These are phyloP conservation scores for Crepidodera aurea DNA, from an alignment of 2,888 invertebrate genomes.

Conservation along the genomic window DNA sequence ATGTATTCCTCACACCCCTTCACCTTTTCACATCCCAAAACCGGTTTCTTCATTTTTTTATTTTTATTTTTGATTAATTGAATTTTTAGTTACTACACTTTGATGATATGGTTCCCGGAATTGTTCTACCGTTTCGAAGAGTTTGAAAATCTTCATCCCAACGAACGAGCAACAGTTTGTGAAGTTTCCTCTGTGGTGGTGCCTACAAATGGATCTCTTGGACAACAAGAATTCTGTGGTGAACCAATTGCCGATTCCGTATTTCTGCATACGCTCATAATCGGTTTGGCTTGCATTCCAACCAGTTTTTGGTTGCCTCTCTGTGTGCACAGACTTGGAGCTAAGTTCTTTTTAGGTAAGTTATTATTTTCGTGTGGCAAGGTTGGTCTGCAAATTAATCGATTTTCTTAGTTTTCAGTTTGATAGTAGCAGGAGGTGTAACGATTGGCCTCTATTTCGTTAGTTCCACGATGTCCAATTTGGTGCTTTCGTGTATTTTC, in stretches of 20 bases:
- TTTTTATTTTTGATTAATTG: no score
- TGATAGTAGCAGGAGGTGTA: conserved; percentile 75
- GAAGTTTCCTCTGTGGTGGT: conserved; percentile 75
- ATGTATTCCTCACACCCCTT: no score
- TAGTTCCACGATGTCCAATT: conserved; percentile 73
- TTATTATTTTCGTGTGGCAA: conserved; percentile 39
- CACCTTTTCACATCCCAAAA: no score
- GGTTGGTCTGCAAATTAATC: no score
- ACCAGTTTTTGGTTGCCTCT: conserved; percentile 81
- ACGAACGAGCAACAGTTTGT: conserved; percentile 76
- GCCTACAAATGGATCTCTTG: conserved; percentile 55
- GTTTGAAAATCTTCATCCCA: conserved; percentile 73
- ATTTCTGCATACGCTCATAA: conserved; percentile 79
- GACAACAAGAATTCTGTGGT: conserved; percentile 67
- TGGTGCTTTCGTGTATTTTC: conserved; percentile 79
- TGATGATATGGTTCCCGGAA: conserved; percentile 94
- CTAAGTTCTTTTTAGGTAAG: conserved; percentile 83
- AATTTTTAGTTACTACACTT: conserved; percentile 83
- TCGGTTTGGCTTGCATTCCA: conserved; percentile 82
- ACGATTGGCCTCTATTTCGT: conserved; percentile 81
- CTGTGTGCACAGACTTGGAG: conserved; percentile 80
- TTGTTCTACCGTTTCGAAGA: conserved; percentile 84
- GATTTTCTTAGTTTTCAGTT: conserved; percentile 76
- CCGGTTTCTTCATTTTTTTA: no score
- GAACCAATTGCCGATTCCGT: conserved; percentile 73